Conservation (phyloP, 2,797 vertebrate genomes). For the Natrix natrix region DNA sequence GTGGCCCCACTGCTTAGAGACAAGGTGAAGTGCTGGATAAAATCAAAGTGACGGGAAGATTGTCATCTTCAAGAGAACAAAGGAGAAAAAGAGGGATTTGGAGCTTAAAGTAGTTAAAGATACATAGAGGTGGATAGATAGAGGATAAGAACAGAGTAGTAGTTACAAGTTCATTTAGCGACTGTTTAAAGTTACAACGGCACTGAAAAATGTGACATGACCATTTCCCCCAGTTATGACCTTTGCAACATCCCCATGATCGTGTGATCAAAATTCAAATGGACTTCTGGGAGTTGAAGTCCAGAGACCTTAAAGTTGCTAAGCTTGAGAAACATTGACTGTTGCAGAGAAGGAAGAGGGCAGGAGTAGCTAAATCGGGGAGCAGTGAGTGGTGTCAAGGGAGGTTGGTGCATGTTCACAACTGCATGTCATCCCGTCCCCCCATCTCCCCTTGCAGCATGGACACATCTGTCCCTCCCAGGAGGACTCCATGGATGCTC, state of each 20-base stretch:
- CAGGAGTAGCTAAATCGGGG: background rate
- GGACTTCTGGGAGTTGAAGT: background rate
- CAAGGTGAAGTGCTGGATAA: background rate
- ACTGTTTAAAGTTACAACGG: background rate
- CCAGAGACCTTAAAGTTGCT: background rate
- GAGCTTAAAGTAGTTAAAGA: background rate
- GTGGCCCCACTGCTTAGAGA: background rate
- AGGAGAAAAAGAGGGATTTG: background rate
- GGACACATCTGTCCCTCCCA: no score
- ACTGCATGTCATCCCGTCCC: fast-evolving
- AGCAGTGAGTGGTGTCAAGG: background rate
- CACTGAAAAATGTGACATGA: background rate
- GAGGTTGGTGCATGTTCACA: background rate
- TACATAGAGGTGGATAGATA: background rate
- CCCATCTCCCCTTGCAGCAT: background rate
- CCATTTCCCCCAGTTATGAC: background rate
- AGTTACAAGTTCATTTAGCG: background rate
- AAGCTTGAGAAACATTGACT: background rate
- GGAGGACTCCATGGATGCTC: fast-evolving
- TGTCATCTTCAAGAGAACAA: background rate
- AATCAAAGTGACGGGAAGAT: background rate
- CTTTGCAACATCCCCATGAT: background rate
- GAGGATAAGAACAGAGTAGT: background rate
- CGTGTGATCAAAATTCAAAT: background rate
- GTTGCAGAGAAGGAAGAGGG: background rate